Evolutionary conservation across 2,113 vertebrate species (phyloP).

Genomic region (Phalacrocorax carbo): DNA sequence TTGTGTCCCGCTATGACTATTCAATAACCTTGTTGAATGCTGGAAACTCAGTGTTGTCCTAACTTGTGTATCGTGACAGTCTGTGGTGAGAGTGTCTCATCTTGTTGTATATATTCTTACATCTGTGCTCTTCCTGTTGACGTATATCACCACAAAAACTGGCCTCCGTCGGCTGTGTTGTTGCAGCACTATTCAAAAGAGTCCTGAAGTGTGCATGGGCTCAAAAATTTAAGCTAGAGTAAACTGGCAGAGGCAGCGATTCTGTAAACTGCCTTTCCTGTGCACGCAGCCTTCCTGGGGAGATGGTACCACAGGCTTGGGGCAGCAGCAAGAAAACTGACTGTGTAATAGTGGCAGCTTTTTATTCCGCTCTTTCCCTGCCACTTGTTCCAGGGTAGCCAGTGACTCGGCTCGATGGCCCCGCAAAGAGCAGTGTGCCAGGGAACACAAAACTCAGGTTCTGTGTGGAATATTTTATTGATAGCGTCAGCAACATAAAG

Average conservation of each 20-base stretch:
- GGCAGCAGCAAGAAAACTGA: not conserved
- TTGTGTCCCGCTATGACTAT: not conserved
- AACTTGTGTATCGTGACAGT: not conserved
- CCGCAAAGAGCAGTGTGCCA: not conserved
- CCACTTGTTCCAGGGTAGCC: not conserved
- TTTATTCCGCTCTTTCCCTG: not conserved
- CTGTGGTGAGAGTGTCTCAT: not conserved
- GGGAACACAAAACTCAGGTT: fast-evolving
- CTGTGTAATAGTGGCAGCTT: not conserved
- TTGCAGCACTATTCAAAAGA: not conserved
- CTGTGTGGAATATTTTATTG: not conserved
- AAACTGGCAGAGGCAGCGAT: not conserved
- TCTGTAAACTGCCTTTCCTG: not conserved
- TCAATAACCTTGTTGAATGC: not conserved
- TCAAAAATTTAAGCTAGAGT: not conserved
- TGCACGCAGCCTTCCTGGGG: not conserved
- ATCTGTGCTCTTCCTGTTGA: not conserved
- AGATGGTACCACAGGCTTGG: not conserved
- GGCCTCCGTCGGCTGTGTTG: not conserved
- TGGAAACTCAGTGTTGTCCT: not conserved
- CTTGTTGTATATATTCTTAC: not conserved
- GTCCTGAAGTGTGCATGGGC: not conserved
- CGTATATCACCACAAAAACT: not conserved
- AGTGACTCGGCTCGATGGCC: not conserved
- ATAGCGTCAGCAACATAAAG: not conserved